Percentiles rank a stretch among this genome's conserved stretches.
These are phyloP conservation scores for Sphaeramia orbicularis DNA, from an alignment of 2,797 vertebrate species.

Conservation along the genomic window DNA sequence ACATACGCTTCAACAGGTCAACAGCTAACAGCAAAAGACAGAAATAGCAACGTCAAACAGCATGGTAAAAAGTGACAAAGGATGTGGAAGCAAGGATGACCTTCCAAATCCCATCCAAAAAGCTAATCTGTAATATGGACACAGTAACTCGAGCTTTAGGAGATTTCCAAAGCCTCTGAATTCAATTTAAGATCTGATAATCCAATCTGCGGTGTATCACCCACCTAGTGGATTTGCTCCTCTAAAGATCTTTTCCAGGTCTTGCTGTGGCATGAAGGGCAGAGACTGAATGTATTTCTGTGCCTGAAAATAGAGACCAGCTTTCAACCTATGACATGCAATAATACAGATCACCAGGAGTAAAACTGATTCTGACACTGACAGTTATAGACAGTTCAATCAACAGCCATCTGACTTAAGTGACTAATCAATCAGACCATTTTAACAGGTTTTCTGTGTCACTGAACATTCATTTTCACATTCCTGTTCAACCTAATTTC, in stretches of 20 bases:
- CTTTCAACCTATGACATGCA: constrained; percentile 10
- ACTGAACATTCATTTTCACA: not conserved
- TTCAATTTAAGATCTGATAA: constrained; percentile 30
- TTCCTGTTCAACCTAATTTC: not conserved
- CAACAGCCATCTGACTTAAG: constrained; percentile 20
- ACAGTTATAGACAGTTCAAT: constrained; percentile 37
- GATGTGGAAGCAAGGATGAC: not conserved
- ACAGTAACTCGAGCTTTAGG: constrained; percentile 20
- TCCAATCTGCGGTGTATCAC: constrained; percentile 32
- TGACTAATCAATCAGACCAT: constrained; percentile 18
- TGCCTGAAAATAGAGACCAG: constrained; percentile 84
- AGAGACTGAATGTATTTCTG: constrained; percentile 98
- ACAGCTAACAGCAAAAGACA: constrained; percentile 84
- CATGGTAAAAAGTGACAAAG: not conserved
- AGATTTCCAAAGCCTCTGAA: constrained; percentile 18
- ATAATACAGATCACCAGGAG: constrained; percentile 19
- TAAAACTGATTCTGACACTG: not conserved
- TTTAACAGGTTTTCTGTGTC: not conserved
- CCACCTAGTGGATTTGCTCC: constrained; percentile 95
- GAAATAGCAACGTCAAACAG: constrained; percentile 3
- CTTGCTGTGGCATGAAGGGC: constrained; percentile 97
- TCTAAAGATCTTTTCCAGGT: constrained; percentile 94
- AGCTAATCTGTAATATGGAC: constrained; percentile 3
- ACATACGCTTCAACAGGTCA: constrained; percentile 95
- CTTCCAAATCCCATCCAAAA: not conserved